Evolutionary conservation across 2,888 invertebrate species (phyloP), one percentile per base, ranked within the genome.

Genomic region (Ashinkailepas kermadecensis): DNA sequence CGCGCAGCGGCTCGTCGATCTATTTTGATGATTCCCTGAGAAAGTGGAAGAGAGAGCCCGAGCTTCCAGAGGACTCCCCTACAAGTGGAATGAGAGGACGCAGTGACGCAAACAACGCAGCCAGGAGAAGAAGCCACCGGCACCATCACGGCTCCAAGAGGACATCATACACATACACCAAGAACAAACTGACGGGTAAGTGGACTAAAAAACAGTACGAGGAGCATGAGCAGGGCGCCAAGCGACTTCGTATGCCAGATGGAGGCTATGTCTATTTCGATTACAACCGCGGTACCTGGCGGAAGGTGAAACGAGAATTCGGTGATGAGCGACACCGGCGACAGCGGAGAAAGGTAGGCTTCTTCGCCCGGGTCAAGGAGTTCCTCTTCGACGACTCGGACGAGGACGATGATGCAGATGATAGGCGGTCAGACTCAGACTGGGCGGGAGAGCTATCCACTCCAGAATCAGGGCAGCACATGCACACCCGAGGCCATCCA

Each of bases 81-180:
- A 70, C 70, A 0, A 70, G 70, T 15, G 39, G 1, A 13, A 15
- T 39, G 39, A 39, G 23, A 7, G 25, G 70, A 25, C 10, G 1
- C 25, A 39, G 23, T 15, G 4, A 6, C 70, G 13, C 15, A 25
- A 18, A 18, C 62, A 18, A 18, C 23, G 23, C 2, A 23, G 67
- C 23, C 1, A 21, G 4, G 39, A 39, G 4, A 39, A 39, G 39
- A 15, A 21, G 54, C 18, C 74, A 74, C 7, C 74, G 74, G 21
- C 74, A 56, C 56, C 74, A 74, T 23, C 74, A 74, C 74, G 74
- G 74, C 74, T 74, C 21, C 56, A 74, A 74, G 11, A 54, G 74
- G 21, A 74, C 56, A 54, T 74, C 74, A 2, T 18, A 74, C 74
- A 8, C 21, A 11, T 74, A 74, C 74, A 74, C 54, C 15, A 74